Evolutionary conservation across 2,888 invertebrate genomes (phyloP).

Genomic region (Rotaria socialis): DNA sequence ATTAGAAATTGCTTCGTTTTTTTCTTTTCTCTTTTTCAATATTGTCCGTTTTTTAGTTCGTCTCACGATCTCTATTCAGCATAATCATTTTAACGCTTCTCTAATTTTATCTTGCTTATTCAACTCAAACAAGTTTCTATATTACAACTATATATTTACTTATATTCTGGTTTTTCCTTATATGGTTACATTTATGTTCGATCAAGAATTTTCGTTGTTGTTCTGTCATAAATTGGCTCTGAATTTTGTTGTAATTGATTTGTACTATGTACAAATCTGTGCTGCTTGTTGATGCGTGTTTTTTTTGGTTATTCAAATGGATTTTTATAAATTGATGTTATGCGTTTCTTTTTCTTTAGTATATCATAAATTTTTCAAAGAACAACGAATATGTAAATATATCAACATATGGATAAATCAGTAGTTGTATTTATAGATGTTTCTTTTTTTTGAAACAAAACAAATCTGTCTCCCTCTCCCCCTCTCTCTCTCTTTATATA

Average conservation of each 20-base stretch:
- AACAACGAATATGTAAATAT: neutral
- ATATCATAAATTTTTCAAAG: neutral
- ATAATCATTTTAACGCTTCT: neutral
- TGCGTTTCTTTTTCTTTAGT: too few relatives aligned
- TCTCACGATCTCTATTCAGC: slow-evolving; percentile 34
- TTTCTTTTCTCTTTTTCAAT: neutral
- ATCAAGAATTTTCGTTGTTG: neutral
- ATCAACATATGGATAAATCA: neutral
- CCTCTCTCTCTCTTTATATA: neutral
- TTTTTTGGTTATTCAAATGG: neutral
- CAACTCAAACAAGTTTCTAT: neutral
- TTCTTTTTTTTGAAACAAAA: neutral
- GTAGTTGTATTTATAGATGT: neutral
- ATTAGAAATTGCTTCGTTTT: neutral
- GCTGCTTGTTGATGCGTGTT: neutral
- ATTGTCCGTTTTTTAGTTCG: slow-evolving; percentile 27
- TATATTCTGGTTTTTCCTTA: neutral
- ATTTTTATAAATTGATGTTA: too few relatives aligned
- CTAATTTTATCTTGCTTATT: neutral
- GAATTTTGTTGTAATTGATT: neutral
- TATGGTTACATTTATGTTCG: neutral
- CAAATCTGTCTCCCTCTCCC: too few relatives aligned
- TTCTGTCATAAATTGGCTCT: neutral
- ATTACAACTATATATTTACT: neutral
- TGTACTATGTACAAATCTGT: neutral